Base-by-base conservation (phyloP, 2,888 invertebrate species). In the Tholera decimalis region DNA sequence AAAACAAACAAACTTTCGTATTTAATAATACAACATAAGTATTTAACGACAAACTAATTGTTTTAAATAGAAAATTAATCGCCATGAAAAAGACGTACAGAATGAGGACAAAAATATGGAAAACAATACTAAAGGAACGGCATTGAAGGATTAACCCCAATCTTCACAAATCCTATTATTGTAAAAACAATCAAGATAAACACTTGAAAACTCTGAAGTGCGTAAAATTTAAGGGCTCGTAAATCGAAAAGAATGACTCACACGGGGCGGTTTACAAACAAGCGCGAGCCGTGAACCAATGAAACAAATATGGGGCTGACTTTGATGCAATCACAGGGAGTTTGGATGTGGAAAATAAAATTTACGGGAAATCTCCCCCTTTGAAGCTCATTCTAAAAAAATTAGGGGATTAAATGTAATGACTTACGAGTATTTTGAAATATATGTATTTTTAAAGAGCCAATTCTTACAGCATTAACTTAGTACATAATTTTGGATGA, bases 231-330 rank as follows among this genome's bases (percentile, higher is more conserved):
- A 70, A 58, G 41, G 33, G 41, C 57, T 57, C 66, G 49, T 81
- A 81, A 73, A 76, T 81, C 47, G 24, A 5, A 47, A 35, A 55
- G 50, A 80, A 82, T 71, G 67, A 64, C 67, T 60, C 73, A 62
- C 65, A 71, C 49, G 73, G 68, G 77, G 51, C 65, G 58, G 59
- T 69, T 64, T 63, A 77, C 22, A 49, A 66, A 79, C 82, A 68
- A 76, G 66, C 33, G 54, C 62, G 28, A 54, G 33, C 65, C 82
- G 62, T 60, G 59, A 67, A 77, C 59, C 35, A 18, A 46, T 61
- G 59, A 77, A 69, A 73, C 70, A 82, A 82, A 82, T 79, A 82
- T 76, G 74, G 62, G 37, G 63, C 18, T 56, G 78, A 75, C 64
- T 68, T 75, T 66, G 63, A 75, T 80, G 64, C 65, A 81, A 82